A percentile compares a stretch with the other conserved stretches of the same genome.
Evolutionary conservation across 1,140 invertebrate genomes (phyloP).

Genomic region (Drosophila ercepeae): DNA sequence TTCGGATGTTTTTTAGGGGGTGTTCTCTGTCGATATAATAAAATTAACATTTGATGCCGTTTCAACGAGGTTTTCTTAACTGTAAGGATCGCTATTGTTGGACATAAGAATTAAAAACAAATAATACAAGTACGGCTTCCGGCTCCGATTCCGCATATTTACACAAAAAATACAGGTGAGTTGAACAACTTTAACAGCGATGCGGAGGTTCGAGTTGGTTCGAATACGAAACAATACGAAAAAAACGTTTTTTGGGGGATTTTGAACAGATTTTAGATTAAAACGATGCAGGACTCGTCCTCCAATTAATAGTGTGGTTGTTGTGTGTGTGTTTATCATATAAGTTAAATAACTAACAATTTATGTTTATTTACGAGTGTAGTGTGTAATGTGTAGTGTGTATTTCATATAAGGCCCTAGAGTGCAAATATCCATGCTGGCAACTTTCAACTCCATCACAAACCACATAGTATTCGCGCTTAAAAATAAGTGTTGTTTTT

Average conservation of each 20-base stretch:
- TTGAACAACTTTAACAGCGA: constrained; percentile 69
- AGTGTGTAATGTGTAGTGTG: constrained; percentile 41
- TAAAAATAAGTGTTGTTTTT: constrained; percentile 64
- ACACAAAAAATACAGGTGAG: constrained; percentile 54
- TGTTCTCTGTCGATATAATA: constrained; percentile 37
- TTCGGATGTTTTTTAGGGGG: constrained; percentile 46
- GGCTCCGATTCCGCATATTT: constrained; percentile 54
- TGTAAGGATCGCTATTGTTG: constrained; percentile 34
- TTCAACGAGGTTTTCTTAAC: constrained; percentile 55
- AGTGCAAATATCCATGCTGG: constrained; percentile 75
- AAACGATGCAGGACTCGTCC: constrained; percentile 29
- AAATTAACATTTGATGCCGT: constrained; percentile 75
- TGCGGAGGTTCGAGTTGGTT: constrained; percentile 1
- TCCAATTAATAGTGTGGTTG: constrained; percentile 34
- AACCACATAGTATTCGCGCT: constrained; percentile 74
- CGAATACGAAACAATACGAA: neutral
- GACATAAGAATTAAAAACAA: constrained; percentile 64
- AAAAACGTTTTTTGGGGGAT: constrained; percentile 6
- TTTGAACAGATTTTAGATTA: constrained; percentile 57
- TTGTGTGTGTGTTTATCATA: constrained; percentile 22
- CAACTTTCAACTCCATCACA: constrained; percentile 64
- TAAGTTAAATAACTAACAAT: constrained; percentile 76
- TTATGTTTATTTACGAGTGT: constrained; percentile 49
- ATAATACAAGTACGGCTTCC: constrained; percentile 57
- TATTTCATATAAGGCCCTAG: constrained; percentile 80